Conservation (phyloP, 1,140 invertebrate genomes). For the Lepidotrigona ventralis region DNA sequence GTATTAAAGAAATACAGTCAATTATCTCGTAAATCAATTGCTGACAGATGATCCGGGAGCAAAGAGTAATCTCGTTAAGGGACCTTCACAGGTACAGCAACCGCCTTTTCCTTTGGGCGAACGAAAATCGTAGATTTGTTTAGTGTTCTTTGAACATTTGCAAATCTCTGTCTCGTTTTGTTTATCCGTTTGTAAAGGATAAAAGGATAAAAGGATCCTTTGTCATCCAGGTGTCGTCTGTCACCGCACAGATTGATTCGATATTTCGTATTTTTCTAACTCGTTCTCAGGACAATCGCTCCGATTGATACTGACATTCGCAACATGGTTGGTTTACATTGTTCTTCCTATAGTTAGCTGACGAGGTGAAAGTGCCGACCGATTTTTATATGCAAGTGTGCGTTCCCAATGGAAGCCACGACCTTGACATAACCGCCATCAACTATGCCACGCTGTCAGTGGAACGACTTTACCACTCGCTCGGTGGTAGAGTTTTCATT, state of each 20-base stretch:
- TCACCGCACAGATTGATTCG: no score
- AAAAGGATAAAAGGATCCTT: neutral
- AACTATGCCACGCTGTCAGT: neutral
- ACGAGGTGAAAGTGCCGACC: no score
- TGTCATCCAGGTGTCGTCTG: neutral
- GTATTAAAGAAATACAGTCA: no score
- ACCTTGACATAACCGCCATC: conserved; percentile 61
- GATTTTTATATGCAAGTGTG: neutral
- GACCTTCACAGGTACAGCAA: neutral
- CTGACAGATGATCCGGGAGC: no score
- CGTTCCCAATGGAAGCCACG: conserved; percentile 43
- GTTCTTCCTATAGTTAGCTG: neutral
- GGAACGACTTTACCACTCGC: conserved; percentile 19
- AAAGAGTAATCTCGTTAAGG: no score
- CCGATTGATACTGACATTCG: neutral
- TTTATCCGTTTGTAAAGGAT: neutral
- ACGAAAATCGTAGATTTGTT: neutral
- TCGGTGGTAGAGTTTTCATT: neutral
- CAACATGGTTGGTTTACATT: neutral
- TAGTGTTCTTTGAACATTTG: neutral
- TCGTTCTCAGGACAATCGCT: neutral
- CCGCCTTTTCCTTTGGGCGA: neutral
- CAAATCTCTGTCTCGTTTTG: neutral
- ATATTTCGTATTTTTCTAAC: neutral
- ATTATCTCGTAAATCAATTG: no score